phyloP scores from a whole-genome alignment of 2,113 vertebrate genomes.

The Sarotherodon lohbergeri region DNA sequence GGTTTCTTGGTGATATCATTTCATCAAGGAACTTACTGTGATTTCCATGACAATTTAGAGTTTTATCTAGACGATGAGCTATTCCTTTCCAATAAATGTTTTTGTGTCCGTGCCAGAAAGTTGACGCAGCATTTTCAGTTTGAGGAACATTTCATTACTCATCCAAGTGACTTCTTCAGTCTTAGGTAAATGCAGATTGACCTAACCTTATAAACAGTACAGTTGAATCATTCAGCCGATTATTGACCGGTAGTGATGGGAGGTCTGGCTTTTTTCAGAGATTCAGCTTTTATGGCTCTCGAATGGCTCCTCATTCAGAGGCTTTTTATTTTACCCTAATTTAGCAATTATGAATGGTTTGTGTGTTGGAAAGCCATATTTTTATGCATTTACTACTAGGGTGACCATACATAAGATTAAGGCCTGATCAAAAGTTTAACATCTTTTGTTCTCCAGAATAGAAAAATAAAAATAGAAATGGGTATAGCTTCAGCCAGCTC shows the following conservation, averaged over 20 bases:
- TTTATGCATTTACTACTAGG: background rate
- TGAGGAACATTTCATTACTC: background rate
- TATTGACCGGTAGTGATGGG: background rate
- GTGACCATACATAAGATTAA: background rate
- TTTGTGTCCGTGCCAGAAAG: background rate
- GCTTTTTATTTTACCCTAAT: background rate
- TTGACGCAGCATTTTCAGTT: background rate
- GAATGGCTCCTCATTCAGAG: background rate
- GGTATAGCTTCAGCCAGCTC: background rate
- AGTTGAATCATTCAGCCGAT: background rate
- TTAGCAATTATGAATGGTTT: background rate
- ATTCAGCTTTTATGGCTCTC: background rate
- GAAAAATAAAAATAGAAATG: background rate
- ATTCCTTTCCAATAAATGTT: background rate
- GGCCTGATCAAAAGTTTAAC: background rate
- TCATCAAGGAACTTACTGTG: background rate
- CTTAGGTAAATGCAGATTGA: background rate
- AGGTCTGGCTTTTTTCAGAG: background rate
- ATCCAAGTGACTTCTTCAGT: background rate
- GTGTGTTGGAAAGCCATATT: background rate
- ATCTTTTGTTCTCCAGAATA: background rate
- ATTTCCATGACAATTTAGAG: background rate
- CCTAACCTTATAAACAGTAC: background rate
- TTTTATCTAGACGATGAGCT: background rate
- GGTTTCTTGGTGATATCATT: background rate